These are phyloP conservation scores for Agapornis roseicollis DNA, from an alignment of 2,113 vertebrate species.

Conservation along the genomic window DNA sequence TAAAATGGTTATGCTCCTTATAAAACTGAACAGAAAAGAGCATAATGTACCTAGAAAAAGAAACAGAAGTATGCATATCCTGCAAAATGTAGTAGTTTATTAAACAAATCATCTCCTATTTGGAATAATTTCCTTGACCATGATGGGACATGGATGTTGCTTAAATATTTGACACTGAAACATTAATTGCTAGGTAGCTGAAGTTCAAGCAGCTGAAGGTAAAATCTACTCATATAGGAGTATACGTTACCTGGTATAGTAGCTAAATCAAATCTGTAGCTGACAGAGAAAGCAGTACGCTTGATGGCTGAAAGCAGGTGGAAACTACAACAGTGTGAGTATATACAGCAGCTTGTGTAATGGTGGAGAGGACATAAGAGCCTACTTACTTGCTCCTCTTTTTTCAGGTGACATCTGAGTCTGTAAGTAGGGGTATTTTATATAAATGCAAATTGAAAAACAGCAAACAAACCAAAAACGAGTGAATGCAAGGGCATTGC, in stretches of 20 bases:
- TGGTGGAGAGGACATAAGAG: not conserved
- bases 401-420: not conserved
- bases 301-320: not conserved
- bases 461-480: not conserved
- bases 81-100: conserved; percentile 58
- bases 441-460: not conserved
- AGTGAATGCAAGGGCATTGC: not conserved
- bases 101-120: conserved; percentile 50
- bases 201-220: not conserved
- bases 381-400: not conserved
- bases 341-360: not conserved
- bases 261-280: not conserved
- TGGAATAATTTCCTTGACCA: conserved; percentile 37
- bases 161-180: conserved; percentile 3
- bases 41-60: conserved; percentile 21
- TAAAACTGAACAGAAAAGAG: conserved; percentile 18
- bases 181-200: not conserved
- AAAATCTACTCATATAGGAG: not conserved
- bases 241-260: not conserved
- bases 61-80: conserved; percentile 22
- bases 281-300: not conserved
- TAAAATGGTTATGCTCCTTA: not conserved
- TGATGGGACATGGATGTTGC: conserved; percentile 23
- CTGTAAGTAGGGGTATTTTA: not conserved
- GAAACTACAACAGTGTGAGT: not conserved